Conservation (phyloP, 2,888 invertebrate species). For the Lypha dubia region DNA sequence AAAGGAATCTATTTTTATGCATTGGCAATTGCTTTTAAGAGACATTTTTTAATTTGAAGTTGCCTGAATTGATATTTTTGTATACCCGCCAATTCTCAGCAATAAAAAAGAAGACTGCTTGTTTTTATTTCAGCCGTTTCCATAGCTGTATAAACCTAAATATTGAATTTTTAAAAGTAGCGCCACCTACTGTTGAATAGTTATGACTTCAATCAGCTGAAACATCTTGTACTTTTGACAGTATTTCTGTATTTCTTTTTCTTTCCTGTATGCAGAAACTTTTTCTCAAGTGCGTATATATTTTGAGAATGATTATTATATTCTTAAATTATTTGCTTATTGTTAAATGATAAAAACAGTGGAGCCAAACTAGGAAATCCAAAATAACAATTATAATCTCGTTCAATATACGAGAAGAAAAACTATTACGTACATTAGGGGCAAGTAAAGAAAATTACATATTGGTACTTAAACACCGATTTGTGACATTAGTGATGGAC, state of each 20-base stretch:
- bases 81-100: no score
- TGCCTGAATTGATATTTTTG: no score
- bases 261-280: not conserved
- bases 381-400: not conserved
- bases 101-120: no score
- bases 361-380: not conserved
- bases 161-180: not conserved
- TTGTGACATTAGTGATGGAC: slow-evolving; percentile 78
- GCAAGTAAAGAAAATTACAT: not conserved
- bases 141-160: no score
- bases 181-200: not conserved
- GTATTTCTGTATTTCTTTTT: not conserved
- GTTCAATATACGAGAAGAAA: not conserved
- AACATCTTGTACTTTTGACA: not conserved
- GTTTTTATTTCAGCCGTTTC: no score
- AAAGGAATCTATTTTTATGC: no score
- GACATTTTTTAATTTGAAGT: no score
- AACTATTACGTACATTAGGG: no score
- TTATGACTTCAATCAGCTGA: not conserved
- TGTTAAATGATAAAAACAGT: not conserved
- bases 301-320: not conserved
- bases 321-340: not conserved
- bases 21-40: no score
- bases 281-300: not conserved
- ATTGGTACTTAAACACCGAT: slow-evolving; percentile 32